Evolutionary conservation across 2,888 invertebrate genomes (phyloP).

Genomic region (Ametastegia equiseti): DNA sequence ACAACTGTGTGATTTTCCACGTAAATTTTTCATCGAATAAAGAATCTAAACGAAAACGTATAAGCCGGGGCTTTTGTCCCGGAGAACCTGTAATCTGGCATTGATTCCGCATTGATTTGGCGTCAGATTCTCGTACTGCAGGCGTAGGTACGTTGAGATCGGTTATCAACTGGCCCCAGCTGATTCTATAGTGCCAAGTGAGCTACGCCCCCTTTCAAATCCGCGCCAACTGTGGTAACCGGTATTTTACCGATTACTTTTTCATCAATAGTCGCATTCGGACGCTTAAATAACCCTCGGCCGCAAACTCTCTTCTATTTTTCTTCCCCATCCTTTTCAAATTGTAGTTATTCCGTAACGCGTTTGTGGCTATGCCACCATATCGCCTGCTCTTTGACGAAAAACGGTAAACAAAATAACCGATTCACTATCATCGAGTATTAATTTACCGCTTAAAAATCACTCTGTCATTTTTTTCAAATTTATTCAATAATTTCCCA

Average conservation of each 20-base stretch:
- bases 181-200: constrained; percentile 42
- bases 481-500: too few relatives aligned
- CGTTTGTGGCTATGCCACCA: neutral
- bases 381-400: neutral
- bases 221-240: constrained; percentile 40
- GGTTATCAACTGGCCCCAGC: constrained; percentile 40
- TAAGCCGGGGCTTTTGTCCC: neutral
- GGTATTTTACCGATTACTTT: constrained; percentile 45
- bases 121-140: constrained; percentile 20
- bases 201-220: constrained; percentile 38
- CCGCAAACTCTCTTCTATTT: neutral
- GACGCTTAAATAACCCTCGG: constrained; percentile 36
- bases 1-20: constrained; percentile 24
- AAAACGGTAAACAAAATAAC: constrained; percentile 13
- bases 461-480: neutral
- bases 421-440: neutral
- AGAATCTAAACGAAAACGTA: constrained; percentile 13
- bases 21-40: constrained; percentile 18
- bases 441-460: neutral
- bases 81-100: constrained; percentile 26
- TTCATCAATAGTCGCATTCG: constrained; percentile 39
- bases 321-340: neutral
- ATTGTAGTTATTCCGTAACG: constrained; percentile 30
- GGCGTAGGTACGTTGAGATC: constrained; percentile 13
- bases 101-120: constrained; percentile 33